Base-by-base conservation (phyloP, 2,113 vertebrate species). In the Gymnarchus niloticus region DNA sequence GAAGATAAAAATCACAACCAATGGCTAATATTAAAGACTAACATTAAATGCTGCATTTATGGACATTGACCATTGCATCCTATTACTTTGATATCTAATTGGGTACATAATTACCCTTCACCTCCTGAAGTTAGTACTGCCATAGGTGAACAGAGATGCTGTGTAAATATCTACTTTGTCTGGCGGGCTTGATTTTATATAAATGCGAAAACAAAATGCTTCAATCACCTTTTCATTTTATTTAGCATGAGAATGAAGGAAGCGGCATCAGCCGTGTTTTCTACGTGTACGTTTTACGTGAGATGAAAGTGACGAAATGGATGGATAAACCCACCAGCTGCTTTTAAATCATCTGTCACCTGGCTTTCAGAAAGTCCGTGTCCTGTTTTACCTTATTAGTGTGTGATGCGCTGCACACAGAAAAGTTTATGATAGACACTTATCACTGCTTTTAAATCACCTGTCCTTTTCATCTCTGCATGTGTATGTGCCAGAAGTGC, bases 41-140 rank as follows among this genome's bases (percentile, higher is more conserved):
- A 91, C 84, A 21, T 65, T 65, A 94, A 95, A 96, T 95, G 94
- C 95, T 95, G 95, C 94, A 44, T n/a, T 92, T 88, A 93, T 93
- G 90, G 90, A 91, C 33, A 14, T 57, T 52, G 87, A 87, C 87
- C 28, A n/a, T 87, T 86, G 87, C 89, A 91, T 87, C 37, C 17
- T 1, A 73, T 95, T 92, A 94, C 93, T 94, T 92, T 89, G 84
- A 83, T 89, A 21, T 81, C 82, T 88, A 6, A 23, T 86, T 88
- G 88, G 57, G 89, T 88, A 46, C 44, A 61, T 28, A 87, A 76
- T 41, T 84, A 56, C 83, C 82, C 84, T 78, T 41, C 44, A 84
- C 12, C 65, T 10, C 21, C 19, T 28, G 57, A 56, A 33, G n/a
- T 69, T 28, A 85, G 19, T 85, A 73, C 73, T 56, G 23, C 54